phyloP scores from a whole-genome alignment of 2,113 vertebrate genomes.

The Galemys pyrenaicus region DNA sequence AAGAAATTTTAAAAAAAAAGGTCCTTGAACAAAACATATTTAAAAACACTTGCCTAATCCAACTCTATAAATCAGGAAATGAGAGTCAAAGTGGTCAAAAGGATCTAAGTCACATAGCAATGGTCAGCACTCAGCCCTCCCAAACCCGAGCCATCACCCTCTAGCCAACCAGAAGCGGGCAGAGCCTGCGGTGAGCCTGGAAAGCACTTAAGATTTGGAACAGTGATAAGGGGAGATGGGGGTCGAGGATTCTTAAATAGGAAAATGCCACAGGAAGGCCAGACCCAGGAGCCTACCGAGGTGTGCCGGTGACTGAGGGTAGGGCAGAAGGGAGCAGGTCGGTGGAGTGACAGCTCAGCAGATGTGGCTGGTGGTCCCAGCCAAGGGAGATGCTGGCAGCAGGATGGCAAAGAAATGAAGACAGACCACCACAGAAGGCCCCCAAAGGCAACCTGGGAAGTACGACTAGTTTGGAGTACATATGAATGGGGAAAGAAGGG shows the following conservation, averaged over 20 bases:
- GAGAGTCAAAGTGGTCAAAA: background rate
- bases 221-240: background rate
- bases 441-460: background rate
- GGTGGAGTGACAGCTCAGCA: background rate
- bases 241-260: background rate
- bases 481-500: background rate
- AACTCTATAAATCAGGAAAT: constrained; percentile 6
- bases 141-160: background rate
- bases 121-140: background rate
- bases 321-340: background rate
- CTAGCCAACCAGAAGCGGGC: background rate
- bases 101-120: background rate
- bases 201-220: background rate
- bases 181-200: background rate
- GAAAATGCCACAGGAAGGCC: background rate
- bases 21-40: background rate
- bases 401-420: background rate
- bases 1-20: background rate
- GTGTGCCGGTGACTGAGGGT: background rate
- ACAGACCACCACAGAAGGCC: background rate
- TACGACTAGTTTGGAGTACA: background rate
- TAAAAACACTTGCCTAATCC: background rate
- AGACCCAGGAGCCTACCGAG: background rate
- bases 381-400: background rate
- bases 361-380: background rate